A percentile compares a stretch with the other conserved stretches of the same genome.
Evolutionary conservation across 2,113 vertebrate genomes (phyloP).

Genomic region (Elephantulus edwardii): DNA sequence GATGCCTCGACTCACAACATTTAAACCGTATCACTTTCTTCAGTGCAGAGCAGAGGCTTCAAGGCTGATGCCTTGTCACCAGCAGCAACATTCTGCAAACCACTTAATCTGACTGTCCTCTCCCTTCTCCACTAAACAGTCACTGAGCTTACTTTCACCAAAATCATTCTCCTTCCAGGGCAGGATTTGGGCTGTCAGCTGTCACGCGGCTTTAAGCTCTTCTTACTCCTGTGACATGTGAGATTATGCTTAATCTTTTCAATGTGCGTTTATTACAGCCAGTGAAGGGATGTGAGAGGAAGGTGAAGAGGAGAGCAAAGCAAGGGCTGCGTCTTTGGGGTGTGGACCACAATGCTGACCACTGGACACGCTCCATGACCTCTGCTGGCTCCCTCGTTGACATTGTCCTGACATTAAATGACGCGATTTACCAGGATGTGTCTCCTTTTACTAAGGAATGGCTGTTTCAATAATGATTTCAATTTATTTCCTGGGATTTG

Average conservation of each 20-base stretch:
- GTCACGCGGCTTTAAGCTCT: neutral
- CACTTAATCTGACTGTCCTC: neutral
- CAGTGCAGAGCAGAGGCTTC: neutral
- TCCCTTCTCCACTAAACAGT: neutral
- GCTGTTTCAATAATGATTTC: neutral
- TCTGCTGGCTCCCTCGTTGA: neutral
- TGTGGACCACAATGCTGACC: neutral
- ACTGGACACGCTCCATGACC: fast-evolving
- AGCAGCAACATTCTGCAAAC: neutral
- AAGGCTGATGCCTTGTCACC: neutral
- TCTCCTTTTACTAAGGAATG: neutral
- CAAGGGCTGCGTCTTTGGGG: neutral
- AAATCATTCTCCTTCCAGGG: neutral
- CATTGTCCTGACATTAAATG: neutral
- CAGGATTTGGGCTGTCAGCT: neutral
- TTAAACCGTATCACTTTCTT: no score
- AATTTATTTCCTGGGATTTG: neutral
- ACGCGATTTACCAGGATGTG: neutral
- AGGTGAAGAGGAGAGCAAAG: neutral
- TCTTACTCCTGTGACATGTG: neutral
- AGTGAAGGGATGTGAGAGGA: neutral
- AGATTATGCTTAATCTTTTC: neutral
- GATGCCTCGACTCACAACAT: no score
- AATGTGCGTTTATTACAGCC: neutral
- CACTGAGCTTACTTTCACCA: neutral